Percentiles rank a stretch among this genome's conserved stretches.
These are phyloP conservation scores for Mactra quadrangularis DNA, from an alignment of 1,140 invertebrate genomes.

Conservation along the genomic window DNA sequence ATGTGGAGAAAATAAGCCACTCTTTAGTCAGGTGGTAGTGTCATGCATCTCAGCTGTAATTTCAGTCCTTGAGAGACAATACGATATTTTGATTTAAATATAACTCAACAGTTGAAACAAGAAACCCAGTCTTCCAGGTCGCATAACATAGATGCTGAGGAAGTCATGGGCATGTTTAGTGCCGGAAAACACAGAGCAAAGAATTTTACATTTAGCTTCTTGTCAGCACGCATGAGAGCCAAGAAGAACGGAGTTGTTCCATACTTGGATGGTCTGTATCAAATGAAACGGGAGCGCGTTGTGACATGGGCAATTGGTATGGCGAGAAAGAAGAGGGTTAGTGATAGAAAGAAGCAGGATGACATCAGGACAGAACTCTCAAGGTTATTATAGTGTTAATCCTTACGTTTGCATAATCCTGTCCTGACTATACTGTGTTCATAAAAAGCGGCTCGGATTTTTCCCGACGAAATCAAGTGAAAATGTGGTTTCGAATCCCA, in stretches of 20 bases:
- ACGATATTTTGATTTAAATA: not conserved
- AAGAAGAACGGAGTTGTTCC: not conserved
- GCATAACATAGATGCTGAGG: conserved; percentile 7
- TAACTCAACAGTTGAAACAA: not conserved
- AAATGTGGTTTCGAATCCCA: too few species aligned
- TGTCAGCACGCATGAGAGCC: not conserved
- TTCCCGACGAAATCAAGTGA: too few species aligned
- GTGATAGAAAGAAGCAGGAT: not conserved
- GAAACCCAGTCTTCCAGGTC: not conserved
- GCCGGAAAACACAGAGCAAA: not conserved
- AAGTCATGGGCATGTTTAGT: conserved; percentile 2
- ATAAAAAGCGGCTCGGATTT: too few species aligned
- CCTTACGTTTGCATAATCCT: too few species aligned
- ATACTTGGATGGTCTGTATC: not conserved
- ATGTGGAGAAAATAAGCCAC: not conserved
- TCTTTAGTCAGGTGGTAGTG: not conserved
- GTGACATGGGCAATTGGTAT: not conserved
- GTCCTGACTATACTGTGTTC: too few species aligned
- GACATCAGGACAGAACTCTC: not conserved
- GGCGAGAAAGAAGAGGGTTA: not conserved
- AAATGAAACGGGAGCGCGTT: not conserved
- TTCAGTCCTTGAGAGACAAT: not conserved
- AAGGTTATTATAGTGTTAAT: too few species aligned
- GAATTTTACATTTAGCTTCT: not conserved
- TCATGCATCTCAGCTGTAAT: not conserved